Base-by-base conservation (phyloP, 2,797 vertebrate genomes). In the Catamblyrhynchus diadema region DNA sequence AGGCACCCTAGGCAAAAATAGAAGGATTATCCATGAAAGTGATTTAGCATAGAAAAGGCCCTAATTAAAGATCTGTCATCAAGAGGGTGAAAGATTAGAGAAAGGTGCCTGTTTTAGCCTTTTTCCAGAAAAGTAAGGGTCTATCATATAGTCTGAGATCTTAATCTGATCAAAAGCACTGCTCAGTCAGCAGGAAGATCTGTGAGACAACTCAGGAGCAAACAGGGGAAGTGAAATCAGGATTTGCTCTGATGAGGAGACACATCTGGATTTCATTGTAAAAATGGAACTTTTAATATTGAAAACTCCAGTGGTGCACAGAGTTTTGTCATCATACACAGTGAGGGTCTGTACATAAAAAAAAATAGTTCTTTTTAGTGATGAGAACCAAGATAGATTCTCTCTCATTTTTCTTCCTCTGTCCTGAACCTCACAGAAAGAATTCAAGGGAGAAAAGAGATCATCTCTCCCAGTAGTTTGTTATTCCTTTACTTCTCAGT, bases 361-460 rank as follows among this genome's bases (percentile, higher is more conserved):
- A 54, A 32, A 54, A 74, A 35, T 25, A 35, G 12, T 23, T 81
- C 4, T 60, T 65, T 54, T 59, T 20, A 20, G 23, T 70, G 60
- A 11, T 44, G 11, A 1, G 4, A 87, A 16, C 37, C 0, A 0
- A 65, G 32, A 30, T 56, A 9, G 25, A 9, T n/a, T 64, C 32
- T 81, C 42, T 81, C 42, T 9, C 13, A 1, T 28, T 47, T 57
- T 78, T 65, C 10, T 8, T 5, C 19, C 11, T 61, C 14, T 15
- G 6, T 78, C 10, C 14, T 57, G 47, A 65, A 53, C 10, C 53
- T 84, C 22, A 16, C 4, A 32, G 47, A 44, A 60, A 37, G 12
- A 74, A 56, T 69, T 81, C 32, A 22, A 21, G 12, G 37, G 39
- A 41, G 16, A 47, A 50, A 33, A 35, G 4, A 51, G 6, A n/a